Percentiles rank a stretch among this genome's conserved stretches.
phyloP scores from a whole-genome alignment of 2,797 vertebrate species.

The Pristis pectinata region DNA sequence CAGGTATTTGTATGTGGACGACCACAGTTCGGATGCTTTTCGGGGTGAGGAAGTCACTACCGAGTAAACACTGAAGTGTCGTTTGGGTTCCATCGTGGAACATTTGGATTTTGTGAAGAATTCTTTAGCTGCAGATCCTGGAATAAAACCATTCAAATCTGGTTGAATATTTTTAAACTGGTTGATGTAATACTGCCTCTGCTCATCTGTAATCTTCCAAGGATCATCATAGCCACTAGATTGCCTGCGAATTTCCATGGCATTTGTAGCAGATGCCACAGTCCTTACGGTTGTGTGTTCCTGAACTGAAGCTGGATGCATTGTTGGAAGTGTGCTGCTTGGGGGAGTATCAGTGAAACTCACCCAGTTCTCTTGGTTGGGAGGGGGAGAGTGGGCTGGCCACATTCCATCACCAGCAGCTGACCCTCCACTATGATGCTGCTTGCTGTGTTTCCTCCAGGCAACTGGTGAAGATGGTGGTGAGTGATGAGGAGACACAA shows the following conservation, averaged over 20 bases:
- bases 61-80: too few relatives aligned
- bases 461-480: conserved; percentile 84
- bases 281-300: conserved; percentile 93
- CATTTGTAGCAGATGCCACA: conserved; percentile 74
- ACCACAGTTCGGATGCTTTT: too few relatives aligned
- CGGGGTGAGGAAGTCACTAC: too few relatives aligned
- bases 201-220: conserved; percentile 99
- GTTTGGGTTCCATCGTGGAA: too few relatives aligned
- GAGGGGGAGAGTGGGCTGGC: conserved; percentile 86
- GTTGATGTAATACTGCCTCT: conserved; percentile 99
- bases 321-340: conserved; percentile 85
- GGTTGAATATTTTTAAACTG: conserved; percentile 99
- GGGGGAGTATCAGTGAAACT: conserved; percentile 98
- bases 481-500: conserved; percentile 92
- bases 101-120: conserved; percentile 99
- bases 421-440: conserved; percentile 88
- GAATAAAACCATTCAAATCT: conserved; percentile 96
- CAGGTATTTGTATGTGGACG: too few relatives aligned
- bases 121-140: conserved; percentile 97
- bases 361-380: conserved; percentile 97
- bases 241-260: conserved; percentile 97
- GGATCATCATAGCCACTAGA: conserved; percentile 93
- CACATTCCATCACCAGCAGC: conserved; percentile 81
- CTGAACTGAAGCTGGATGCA: conserved; percentile 95
- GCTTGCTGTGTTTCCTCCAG: conserved; percentile 86